A percentile compares a stretch with the other conserved stretches of the same genome.
These are phyloP conservation scores for Lepidurus couesii DNA, from an alignment of 1,140 invertebrate species.

Conservation along the genomic window DNA sequence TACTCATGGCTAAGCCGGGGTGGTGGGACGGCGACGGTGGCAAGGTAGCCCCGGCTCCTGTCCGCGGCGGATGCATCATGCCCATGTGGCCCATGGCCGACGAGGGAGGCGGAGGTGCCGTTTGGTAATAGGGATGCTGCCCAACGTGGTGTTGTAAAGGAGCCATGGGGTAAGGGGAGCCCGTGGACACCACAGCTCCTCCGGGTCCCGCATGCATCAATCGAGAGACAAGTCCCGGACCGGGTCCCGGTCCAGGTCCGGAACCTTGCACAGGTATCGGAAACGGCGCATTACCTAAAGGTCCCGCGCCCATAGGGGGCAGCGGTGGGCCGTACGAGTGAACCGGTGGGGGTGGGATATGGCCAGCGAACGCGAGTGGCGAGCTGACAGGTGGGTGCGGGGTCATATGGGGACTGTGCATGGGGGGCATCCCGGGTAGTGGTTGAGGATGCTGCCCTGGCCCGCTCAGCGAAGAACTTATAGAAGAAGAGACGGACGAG, in stretches of 20 bases:
- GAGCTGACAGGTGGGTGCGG: conserved; percentile 15
- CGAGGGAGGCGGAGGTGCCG: not conserved
- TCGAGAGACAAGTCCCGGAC: conserved; percentile 1
- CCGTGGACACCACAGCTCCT: not conserved
- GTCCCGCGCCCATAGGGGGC: conserved; percentile 3
- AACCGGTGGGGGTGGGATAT: conserved; percentile 7
- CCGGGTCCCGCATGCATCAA: conserved; percentile 10
- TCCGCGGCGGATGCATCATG: conserved; percentile 10
- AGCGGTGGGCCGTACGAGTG: not conserved
- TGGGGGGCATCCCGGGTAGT: conserved; percentile 12
- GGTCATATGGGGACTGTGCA: conserved; percentile 9
- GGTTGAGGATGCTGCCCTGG: not conserved
- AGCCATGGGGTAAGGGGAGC: not conserved
- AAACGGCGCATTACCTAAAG: not conserved
- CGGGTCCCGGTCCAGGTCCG: not conserved
- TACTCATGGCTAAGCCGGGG: conserved; percentile 37
- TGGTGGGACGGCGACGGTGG: conserved; percentile 26
- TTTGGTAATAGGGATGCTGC: conserved; percentile 8
- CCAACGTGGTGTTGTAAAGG: conserved; percentile 18
- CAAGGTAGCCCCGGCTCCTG: not conserved
- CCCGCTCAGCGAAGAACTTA: not conserved
- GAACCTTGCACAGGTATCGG: conserved; percentile 17
- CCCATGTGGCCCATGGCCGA: conserved; percentile 11
- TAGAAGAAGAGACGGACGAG: not conserved
- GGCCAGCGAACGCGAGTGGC: not conserved